These are phyloP conservation scores for Monopterus albus DNA, from an alignment of 2,113 vertebrate species.

Conservation along the genomic window DNA sequence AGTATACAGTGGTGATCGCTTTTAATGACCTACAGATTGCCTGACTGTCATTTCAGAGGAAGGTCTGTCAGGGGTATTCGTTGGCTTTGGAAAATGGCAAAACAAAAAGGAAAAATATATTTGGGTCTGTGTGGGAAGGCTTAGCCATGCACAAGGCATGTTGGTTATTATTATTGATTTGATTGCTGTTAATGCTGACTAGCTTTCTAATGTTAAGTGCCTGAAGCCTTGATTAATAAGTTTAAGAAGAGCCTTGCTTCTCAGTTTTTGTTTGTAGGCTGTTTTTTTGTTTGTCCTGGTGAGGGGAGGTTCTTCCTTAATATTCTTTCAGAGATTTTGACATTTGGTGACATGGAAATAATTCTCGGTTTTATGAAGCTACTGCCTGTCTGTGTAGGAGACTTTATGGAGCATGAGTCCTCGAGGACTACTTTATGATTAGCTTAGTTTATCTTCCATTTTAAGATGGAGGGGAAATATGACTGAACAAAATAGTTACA, in stretches of 20 bases:
- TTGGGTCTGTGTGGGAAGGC: neutral
- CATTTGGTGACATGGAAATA: conserved; percentile 22
- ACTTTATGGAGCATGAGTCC: neutral
- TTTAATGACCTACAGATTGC: conserved; percentile 50
- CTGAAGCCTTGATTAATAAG: conserved; percentile 45
- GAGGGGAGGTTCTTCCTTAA: neutral
- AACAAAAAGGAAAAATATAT: neutral
- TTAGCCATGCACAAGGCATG: too few relatives aligned
- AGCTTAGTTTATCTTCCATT: conserved; percentile 6
- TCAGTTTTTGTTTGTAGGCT: conserved; percentile 5
- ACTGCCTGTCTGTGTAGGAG: conserved; percentile 1
- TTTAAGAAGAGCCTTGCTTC: conserved; percentile 20
- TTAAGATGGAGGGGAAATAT: conserved; percentile 7
- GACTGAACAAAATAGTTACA: neutral
- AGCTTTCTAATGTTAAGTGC: conserved; percentile 44
- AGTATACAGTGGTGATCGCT: conserved; percentile 24
- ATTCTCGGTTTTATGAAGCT: conserved; percentile 9
- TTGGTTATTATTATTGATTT: too few relatives aligned
- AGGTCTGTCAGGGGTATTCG: conserved; percentile 4
- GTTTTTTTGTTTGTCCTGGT: neutral
- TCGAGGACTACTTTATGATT: neutral
- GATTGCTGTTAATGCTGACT: too few relatives aligned
- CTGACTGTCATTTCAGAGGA: conserved; percentile 3
- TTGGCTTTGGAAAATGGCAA: conserved; percentile 12
- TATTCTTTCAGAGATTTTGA: conserved; percentile 24